Conservation (phyloP, 2,888 invertebrate genomes). For the Chymomyza procnemis region DNA sequence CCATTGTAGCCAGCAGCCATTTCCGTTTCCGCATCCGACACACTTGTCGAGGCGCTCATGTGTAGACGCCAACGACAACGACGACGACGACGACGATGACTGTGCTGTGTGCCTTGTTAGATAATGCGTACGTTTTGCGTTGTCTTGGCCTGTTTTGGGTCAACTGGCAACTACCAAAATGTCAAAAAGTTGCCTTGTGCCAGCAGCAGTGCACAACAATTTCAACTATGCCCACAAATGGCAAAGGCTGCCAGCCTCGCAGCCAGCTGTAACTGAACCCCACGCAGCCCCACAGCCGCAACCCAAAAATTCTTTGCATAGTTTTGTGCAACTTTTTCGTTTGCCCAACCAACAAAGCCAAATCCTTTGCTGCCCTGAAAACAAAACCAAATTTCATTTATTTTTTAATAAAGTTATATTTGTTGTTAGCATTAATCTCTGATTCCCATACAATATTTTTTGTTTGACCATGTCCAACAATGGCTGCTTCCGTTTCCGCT, state of each 20-base stretch:
- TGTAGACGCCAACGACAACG: no score
- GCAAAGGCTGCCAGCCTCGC: slow-evolving; percentile 23
- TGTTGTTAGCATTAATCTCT: slow-evolving; percentile 62
- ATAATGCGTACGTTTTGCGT: no score
- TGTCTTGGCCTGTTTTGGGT: slow-evolving; percentile 45
- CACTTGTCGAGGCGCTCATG: slow-evolving; percentile 10
- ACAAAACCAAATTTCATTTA: slow-evolving; percentile 65
- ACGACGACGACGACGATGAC: no score
- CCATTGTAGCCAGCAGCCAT: slow-evolving; percentile 12
- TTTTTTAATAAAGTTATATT: slow-evolving; percentile 73
- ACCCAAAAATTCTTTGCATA: slow-evolving; percentile 56
- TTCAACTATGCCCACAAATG: slow-evolving; percentile 47
- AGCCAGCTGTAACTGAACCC: not conserved
- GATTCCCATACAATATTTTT: slow-evolving; percentile 19
- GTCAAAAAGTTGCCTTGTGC: slow-evolving; percentile 45
- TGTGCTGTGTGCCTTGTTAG: slow-evolving; percentile 24
- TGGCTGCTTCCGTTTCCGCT: slow-evolving; percentile 70
- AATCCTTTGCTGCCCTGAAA: slow-evolving; percentile 39
- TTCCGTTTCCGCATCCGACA: slow-evolving; percentile 58
- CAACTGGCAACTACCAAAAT: slow-evolving; percentile 39
- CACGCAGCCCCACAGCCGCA: slow-evolving; percentile 28
- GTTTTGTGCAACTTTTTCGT: slow-evolving; percentile 47
- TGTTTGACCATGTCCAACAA: slow-evolving; percentile 64
- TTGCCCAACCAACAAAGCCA: slow-evolving; percentile 34
- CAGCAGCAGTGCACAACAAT: slow-evolving; percentile 42